Evolutionary conservation across 2,888 invertebrate genomes (phyloP).

Genomic region (Mactromeris polynyma): DNA sequence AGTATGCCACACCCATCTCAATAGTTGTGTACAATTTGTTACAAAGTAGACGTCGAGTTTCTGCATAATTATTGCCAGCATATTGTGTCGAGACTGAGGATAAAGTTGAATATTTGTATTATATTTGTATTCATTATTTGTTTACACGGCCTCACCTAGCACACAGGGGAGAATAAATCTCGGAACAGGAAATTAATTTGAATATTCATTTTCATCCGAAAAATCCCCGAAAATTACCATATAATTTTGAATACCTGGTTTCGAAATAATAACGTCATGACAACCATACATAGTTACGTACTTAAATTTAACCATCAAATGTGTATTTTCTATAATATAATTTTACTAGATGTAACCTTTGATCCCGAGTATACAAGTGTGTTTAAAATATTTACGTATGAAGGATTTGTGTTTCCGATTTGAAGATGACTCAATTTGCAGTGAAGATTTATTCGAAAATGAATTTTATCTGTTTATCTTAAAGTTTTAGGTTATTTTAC

Average conservation of each 20-base stretch:
- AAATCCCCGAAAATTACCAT: background rate
- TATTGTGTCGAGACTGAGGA: too few relatives aligned
- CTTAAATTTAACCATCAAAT: background rate
- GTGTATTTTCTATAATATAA: background rate
- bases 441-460: constrained; percentile 30
- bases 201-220: background rate
- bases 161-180: background rate
- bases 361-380: background rate
- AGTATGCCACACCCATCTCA: too few relatives aligned
- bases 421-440: constrained; percentile 35
- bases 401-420: constrained; percentile 42
- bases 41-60: too few relatives aligned
- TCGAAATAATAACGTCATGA: background rate
- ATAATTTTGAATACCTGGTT: background rate
- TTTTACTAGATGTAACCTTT: background rate
- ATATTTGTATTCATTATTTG: too few relatives aligned
- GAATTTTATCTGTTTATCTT: constrained; percentile 35
- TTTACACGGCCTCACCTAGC: background rate
- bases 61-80: too few relatives aligned
- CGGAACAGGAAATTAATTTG: background rate
- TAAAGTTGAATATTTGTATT: too few relatives aligned
- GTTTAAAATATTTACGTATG: constrained; percentile 19
- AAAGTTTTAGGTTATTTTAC: constrained; percentile 7
- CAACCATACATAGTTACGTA: background rate
- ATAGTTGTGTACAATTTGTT: too few relatives aligned